A percentile compares a stretch with the other conserved stretches of the same genome.
Evolutionary conservation across 2,113 vertebrate genomes (phyloP).

Genomic region (Cavia aperea): DNA sequence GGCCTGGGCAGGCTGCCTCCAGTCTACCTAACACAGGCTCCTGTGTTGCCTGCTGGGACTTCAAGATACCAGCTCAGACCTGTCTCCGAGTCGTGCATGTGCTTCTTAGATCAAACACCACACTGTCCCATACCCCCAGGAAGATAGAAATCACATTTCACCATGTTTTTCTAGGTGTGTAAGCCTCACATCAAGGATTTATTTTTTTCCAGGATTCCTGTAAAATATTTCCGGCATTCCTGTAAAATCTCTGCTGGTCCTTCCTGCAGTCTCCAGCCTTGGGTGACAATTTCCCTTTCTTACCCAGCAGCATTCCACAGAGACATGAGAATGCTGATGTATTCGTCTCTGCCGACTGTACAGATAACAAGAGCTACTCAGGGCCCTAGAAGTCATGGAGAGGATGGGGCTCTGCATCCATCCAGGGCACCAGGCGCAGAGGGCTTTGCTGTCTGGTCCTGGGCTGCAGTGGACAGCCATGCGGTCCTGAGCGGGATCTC

Average conservation of each 20-base stretch:
- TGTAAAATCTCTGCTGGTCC: slow-evolving; percentile 32
- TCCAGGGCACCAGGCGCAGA: background rate
- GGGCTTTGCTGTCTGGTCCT: background rate
- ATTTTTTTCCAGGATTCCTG: slow-evolving; percentile 13
- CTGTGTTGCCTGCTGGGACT: background rate
- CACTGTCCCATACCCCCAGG: slow-evolving; percentile 14
- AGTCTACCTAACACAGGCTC: background rate
- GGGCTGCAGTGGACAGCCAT: background rate
- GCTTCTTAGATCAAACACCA: slow-evolving; percentile 29
- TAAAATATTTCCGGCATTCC: slow-evolving; percentile 31
- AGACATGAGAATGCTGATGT: background rate
- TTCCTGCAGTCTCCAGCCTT: background rate
- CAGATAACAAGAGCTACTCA: background rate
- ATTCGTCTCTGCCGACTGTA: slow-evolving; percentile 12
- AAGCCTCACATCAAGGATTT: slow-evolving; percentile 8
- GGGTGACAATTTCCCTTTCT: slow-evolving; percentile 17
- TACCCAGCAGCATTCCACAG: slow-evolving; percentile 42
- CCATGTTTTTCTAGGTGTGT: slow-evolving; percentile 28
- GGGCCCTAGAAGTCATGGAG: background rate
- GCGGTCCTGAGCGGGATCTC: background rate
- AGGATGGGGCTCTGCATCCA: background rate
- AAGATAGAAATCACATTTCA: slow-evolving; percentile 59
- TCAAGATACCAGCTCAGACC: slow-evolving; percentile 37
- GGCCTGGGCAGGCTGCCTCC: background rate
- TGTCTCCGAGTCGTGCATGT: background rate